phyloP scores from a whole-genome alignment of 1,140 invertebrate genomes.

The Ips nitidus region DNA sequence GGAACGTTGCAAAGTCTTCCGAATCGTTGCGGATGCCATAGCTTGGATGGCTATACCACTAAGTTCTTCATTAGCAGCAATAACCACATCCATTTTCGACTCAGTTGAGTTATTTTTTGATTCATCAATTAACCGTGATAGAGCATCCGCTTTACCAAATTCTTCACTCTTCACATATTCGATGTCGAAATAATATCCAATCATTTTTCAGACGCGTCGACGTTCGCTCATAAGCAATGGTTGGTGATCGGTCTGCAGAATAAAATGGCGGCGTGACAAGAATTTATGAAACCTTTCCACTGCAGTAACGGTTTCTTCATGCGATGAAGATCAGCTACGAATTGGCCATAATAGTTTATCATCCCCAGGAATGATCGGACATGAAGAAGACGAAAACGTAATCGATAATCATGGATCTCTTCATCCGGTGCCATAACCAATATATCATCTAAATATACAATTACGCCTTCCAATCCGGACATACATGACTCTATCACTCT shows the following conservation, averaged over 20 bases:
- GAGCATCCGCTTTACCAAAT: neutral
- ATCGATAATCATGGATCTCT: neutral
- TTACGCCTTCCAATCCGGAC: conserved; percentile 30
- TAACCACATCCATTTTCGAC: neutral
- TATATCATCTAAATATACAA: neutral
- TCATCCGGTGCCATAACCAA: too few relatives aligned
- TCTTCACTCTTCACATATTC: conserved; percentile 2
- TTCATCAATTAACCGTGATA: neutral
- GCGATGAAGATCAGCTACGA: neutral
- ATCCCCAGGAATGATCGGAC: neutral
- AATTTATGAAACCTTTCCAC: neutral
- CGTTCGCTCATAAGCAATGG: neutral
- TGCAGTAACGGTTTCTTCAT: neutral
- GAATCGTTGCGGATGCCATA: neutral
- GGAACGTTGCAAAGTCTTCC: neutral
- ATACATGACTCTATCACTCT: conserved; percentile 32
- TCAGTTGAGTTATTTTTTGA: neutral
- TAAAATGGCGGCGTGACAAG: neutral
- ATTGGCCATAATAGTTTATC: neutral
- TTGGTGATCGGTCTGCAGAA: neutral
- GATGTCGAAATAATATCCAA: neutral
- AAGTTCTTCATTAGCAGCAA: neutral
- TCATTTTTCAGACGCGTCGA: neutral
- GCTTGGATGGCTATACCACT: neutral
- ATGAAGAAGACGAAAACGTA: neutral